Evolutionary conservation across 2,888 invertebrate species (phyloP).

Genomic region (Cryptus viduatorius): DNA sequence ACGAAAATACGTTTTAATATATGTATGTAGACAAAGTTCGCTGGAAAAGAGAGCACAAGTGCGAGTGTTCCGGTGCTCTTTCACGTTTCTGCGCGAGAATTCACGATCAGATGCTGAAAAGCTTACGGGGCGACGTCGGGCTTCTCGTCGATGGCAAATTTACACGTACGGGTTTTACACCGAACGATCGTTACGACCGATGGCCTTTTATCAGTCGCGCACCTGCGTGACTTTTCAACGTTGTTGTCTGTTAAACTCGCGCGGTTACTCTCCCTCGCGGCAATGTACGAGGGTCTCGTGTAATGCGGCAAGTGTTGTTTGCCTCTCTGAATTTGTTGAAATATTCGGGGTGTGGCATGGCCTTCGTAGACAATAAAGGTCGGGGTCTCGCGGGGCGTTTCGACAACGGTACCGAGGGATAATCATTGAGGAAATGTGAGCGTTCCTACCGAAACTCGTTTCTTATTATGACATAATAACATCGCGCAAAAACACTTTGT

Average conservation of each 20-base stretch:
- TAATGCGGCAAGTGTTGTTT: conserved; percentile 42
- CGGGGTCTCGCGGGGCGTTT: conserved; percentile 49
- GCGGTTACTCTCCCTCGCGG: background rate
- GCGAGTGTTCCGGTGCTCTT: no score
- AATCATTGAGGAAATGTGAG: conserved; percentile 17
- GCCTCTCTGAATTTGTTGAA: conserved; percentile 43
- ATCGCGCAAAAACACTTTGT: background rate
- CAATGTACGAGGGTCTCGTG: background rate
- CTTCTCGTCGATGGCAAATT: no score
- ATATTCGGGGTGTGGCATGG: conserved; percentile 69
- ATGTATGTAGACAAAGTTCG: background rate
- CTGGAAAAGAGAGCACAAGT: background rate
- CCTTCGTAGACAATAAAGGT: conserved; percentile 70
- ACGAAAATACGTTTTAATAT: background rate
- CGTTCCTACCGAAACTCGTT: background rate
- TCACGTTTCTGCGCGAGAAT: no score
- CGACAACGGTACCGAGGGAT: conserved; percentile 15
- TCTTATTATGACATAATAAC: background rate
- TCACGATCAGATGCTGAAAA: background rate
- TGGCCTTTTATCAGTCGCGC: conserved; percentile 40
- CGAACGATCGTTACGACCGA: conserved; percentile 1
- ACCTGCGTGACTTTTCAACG: conserved; percentile 46
- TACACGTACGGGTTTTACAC: background rate
- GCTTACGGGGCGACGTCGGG: background rate
- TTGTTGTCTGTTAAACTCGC: conserved; percentile 1